Base-by-base conservation (phyloP, 2,888 invertebrate genomes). In the Ophion ventricosus region DNA sequence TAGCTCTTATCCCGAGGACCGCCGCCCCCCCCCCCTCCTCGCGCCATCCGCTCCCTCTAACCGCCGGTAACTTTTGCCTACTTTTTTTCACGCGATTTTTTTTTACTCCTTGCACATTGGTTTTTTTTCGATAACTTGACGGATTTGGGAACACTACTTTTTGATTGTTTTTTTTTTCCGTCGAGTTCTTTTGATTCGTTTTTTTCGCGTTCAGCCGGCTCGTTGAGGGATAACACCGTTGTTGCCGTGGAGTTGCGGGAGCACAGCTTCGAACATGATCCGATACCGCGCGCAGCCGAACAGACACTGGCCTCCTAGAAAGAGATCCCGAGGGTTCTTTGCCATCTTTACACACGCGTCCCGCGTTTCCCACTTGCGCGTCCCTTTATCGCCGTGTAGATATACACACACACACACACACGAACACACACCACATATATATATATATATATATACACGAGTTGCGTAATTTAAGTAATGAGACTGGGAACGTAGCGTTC, bases 221-320 rank as follows among this genome's bases (percentile, higher is more conserved):
- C 73, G 59, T 23, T 49, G 40, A 74, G 35, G 59, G 11, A 54
- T 49, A 14, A 49, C 14, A 17, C 2, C 64, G 40, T 43, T 43
- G 56, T 66, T 75, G 49, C 29, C 72, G 70, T 49, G 59, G 79
- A 77, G 67, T 73, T 26, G 76, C 73, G 54, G 73, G 57, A 77
- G 76, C 76, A 43, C 72, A 64, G 40, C 80, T 80, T 83, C 74
- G 77, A 81, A 82, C 78, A 72, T 84, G 81, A 79, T 79, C 84
- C 84, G 84, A 79, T 84, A 82, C 84, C 75, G 81, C 81, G 84
- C 84, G 81, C 84, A 75, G 81, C 84, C 81, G 81, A 82, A 81
- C 81, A 84, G 84, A 84, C 80, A 84, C 84, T 84, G 84, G 76
- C 35, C 76, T 67, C 56, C 76, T 76, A 76, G 76, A 67, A 76